phyloP scores from a whole-genome alignment of 2,797 vertebrate genomes.

The Xyrichtys novacula region DNA sequence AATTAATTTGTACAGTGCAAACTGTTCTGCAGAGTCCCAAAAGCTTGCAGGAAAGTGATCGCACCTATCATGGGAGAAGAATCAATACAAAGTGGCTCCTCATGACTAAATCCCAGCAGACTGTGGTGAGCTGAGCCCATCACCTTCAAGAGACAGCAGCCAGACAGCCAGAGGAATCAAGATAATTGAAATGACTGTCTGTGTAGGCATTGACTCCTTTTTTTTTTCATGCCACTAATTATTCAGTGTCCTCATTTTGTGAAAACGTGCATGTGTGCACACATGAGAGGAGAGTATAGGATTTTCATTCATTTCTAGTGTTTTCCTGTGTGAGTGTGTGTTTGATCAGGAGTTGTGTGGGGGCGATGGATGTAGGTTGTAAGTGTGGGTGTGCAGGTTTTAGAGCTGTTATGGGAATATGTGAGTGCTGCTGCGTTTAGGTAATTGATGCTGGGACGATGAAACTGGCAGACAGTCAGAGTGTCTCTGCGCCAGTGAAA shows the following conservation, averaged over 20 bases:
- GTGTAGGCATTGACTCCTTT: constrained; percentile 46
- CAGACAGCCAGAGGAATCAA: constrained; percentile 66
- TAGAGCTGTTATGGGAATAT: constrained; percentile 65
- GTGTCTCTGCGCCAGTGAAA: constrained; percentile 64
- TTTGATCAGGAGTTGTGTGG: constrained; percentile 34
- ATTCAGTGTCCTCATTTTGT: constrained; percentile 73
- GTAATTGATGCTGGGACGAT: constrained; percentile 75
- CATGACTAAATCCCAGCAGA: constrained; percentile 49
- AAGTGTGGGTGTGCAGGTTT: constrained; percentile 26
- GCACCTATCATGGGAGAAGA: constrained; percentile 17
- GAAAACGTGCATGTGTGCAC: constrained; percentile 29
- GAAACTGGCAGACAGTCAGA: constrained; percentile 69
- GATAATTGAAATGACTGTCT: constrained; percentile 78
- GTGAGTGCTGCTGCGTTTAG: constrained; percentile 58
- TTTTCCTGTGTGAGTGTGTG: constrained; percentile 18
- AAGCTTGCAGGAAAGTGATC: neutral
- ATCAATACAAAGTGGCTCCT: constrained; percentile 53
- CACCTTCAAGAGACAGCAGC: constrained; percentile 66
- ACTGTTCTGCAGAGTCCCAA: neutral
- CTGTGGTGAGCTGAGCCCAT: constrained; percentile 51
- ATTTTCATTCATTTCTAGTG: constrained; percentile 26
- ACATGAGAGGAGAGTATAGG: constrained; percentile 28
- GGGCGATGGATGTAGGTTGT: constrained; percentile 19
- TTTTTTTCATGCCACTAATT: constrained; percentile 70
- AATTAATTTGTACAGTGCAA: neutral